Percentiles rank a stretch among this genome's conserved stretches.
These are phyloP conservation scores for Saguinus midas DNA, from an alignment of 2,113 vertebrate species.

Conservation along the genomic window DNA sequence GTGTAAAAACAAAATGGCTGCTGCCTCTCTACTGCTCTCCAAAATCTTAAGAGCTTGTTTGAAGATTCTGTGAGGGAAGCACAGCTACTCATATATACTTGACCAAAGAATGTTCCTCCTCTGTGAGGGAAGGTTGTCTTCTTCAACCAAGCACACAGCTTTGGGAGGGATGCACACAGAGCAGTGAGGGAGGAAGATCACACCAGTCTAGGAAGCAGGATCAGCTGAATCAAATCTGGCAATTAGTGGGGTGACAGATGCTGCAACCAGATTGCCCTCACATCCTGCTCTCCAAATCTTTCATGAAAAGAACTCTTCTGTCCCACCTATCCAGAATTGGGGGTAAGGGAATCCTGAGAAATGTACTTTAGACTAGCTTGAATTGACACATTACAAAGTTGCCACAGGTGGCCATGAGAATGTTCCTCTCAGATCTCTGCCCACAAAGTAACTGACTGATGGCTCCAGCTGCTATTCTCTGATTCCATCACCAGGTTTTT, in stretches of 20 bases:
- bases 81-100: no score
- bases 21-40: not conserved
- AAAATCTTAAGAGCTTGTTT: not conserved
- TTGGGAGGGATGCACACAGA: no score
- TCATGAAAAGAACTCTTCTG: not conserved
- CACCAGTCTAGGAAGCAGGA: no score
- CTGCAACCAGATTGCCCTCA: no score
- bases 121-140: no score
- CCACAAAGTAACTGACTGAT: not conserved
- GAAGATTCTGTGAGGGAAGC: no score
- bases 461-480: not conserved
- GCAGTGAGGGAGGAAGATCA: no score
- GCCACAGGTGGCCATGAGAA: not conserved
- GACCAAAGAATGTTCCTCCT: no score
- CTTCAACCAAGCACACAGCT: no score
- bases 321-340: not conserved
- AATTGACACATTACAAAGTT: not conserved
- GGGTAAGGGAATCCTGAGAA: not conserved
- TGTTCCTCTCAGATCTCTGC: not conserved
- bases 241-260: no score
- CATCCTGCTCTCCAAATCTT: not conserved
- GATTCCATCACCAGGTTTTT: not conserved
- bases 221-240: no score
- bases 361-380: not conserved
- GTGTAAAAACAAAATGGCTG: not conserved